phyloP scores from a whole-genome alignment of 2,113 vertebrate species.

The Syrrhaptes paradoxus region DNA sequence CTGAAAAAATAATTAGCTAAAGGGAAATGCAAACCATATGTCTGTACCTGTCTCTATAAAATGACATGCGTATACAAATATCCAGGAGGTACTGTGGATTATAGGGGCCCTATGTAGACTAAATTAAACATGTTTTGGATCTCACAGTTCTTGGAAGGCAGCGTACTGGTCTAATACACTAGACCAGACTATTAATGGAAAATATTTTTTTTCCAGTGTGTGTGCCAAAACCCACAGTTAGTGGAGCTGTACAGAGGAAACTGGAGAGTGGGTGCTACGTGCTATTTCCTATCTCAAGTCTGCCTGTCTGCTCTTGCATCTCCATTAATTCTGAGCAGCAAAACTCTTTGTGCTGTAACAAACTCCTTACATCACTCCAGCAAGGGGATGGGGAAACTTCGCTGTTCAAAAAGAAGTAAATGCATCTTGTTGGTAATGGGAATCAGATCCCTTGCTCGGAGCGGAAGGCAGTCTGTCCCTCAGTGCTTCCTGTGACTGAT shows the following conservation, averaged over 20 bases:
- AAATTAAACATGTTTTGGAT: slow-evolving; percentile 30
- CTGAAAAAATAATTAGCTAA: slow-evolving; percentile 10
- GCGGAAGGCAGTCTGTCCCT: background rate
- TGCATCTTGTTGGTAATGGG: background rate
- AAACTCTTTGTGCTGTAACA: background rate
- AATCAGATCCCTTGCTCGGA: background rate
- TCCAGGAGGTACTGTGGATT: slow-evolving; percentile 5
- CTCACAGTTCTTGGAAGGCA: slow-evolving; percentile 15
- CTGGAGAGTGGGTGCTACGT: background rate
- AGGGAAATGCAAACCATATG: slow-evolving; percentile 32
- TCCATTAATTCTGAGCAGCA: background rate
- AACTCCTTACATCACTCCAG: background rate
- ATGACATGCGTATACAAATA: background rate
- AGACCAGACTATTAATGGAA: slow-evolving; percentile 34
- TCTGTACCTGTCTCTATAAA: slow-evolving; percentile 24
- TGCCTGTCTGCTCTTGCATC: slow-evolving; percentile 22
- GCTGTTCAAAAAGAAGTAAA: slow-evolving; percentile 6
- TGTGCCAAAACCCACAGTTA: slow-evolving; percentile 16
- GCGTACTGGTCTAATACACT: background rate
- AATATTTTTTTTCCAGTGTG: slow-evolving; percentile 26
- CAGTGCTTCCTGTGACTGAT: background rate
- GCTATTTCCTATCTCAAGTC: slow-evolving; percentile 13
- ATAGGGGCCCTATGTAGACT: background rate
- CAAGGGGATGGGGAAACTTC: background rate
- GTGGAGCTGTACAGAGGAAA: slow-evolving; percentile 20